Conservation (phyloP, 2,888 invertebrate genomes). For the Rapana venosa region DNA sequence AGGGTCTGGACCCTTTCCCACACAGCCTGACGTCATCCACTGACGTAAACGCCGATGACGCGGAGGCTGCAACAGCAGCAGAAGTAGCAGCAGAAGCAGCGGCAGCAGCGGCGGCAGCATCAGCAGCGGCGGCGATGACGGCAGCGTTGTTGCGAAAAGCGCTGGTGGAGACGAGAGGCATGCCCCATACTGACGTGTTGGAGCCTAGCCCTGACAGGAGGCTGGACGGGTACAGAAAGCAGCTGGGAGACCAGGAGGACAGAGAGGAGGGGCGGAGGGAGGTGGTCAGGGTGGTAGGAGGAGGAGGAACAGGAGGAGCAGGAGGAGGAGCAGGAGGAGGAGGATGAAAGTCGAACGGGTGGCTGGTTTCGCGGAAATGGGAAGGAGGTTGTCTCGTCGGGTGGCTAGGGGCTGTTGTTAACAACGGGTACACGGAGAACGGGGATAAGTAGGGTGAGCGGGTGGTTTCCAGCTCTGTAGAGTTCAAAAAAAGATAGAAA, state of each 20-base stretch:
- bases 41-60: conserved; percentile 17
- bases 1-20: background rate
- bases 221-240: background rate
- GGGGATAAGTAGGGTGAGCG: background rate
- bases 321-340: background rate
- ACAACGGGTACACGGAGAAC: background rate
- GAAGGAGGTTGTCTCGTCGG: background rate
- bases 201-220: background rate
- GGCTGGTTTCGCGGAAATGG: background rate
- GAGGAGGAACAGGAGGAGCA: background rate
- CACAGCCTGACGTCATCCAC: background rate
- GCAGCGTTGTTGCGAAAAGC: background rate
- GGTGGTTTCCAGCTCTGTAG: background rate
- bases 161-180: background rate
- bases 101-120: background rate
- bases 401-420: background rate
- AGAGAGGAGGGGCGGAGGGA: conserved; percentile 1
- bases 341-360: background rate
- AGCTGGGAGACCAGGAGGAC: background rate
- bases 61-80: background rate
- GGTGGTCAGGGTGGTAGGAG: background rate
- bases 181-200: background rate
- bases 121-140: background rate
- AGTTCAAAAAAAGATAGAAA: background rate
- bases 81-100: conserved; percentile 3